Evolutionary conservation across 2,113 vertebrate genomes (phyloP).

Genomic region (Brachypodius melanocephalos): DNA sequence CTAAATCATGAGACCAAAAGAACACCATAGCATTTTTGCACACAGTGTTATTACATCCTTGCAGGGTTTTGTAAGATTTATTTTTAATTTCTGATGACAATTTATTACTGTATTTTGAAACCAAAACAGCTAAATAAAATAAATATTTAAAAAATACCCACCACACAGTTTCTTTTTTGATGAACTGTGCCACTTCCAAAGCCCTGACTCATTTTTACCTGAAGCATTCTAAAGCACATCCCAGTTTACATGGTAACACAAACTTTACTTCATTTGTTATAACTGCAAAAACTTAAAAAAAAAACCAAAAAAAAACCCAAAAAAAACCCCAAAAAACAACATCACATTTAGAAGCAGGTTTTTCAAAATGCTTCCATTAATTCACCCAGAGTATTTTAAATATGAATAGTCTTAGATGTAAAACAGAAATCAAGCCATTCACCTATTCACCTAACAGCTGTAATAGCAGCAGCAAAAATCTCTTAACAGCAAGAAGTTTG

Average conservation of each 20-base stretch:
- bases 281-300: neutral
- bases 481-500: rapidly evolving
- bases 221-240: neutral
- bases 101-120: neutral
- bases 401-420: neutral
- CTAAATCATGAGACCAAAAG: slow-evolving; percentile 6
- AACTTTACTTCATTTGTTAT: neutral
- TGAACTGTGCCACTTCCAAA: neutral
- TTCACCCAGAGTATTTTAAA: neutral
- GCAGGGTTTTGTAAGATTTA: neutral
- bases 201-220: neutral
- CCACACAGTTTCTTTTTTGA: neutral
- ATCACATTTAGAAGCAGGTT: neutral
- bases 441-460: neutral
- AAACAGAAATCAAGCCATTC: neutral
- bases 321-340: too few species aligned
- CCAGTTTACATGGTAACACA: neutral
- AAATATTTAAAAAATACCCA: neutral
- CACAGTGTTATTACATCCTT: neutral
- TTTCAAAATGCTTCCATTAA: neutral
- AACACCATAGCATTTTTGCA: neutral
- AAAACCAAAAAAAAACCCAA: too few species aligned
- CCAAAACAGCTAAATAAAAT: neutral
- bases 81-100: neutral
- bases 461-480: neutral